Base-by-base conservation (phyloP, 2,888 invertebrate species). In the Horisme vitalbata region DNA sequence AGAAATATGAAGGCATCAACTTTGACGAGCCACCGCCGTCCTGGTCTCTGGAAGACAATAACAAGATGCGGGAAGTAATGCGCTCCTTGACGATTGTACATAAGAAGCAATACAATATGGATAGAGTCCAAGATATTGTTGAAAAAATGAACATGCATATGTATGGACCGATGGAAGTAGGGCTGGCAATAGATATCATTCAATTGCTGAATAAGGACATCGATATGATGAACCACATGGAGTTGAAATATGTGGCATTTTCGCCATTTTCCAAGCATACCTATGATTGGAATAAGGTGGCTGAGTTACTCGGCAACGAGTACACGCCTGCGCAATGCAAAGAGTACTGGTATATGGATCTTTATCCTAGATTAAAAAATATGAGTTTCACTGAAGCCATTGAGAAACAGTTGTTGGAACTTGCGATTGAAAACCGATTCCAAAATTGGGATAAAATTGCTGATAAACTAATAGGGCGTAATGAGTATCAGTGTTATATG, bases 321-420 rank as follows among this genome's bases (percentile, higher is more conserved):
- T 18, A 24, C 9, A 20, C 45, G 6, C 45, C 45, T 13, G 34
- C 30, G 3, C 34, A 46, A 11, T 46, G 45, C 31, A 24, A 39
- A 20, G 45, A 46, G 14, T 46, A 12, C 10, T 46, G 45, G 45
- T 39, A 39, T 14, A 39, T 46, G 45, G 31, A 38, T 10, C 14
- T 46, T 6, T 39, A 46, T 14, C 45, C 45, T 6, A 13, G 7
- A 4, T 20, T 46, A 3, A 39, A 31, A 23, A 39, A 46, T 12
- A 35, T 39, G 30, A 30, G 23, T 0, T 45, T 45, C 10, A 39
- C 18, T 13, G 10, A 5, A 10, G 35, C 8, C 3, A 39, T 30
- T n/a, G 24, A 46, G 3, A 34, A 20, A n/a, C 8, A 24, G 3
- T 4, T 46, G 18, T 11, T 35, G 5, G 13, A 39, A 1, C 35